A percentile compares a stretch with the other conserved stretches of the same genome.
These are phyloP conservation scores for Cirrhinus mrigala DNA, from an alignment of 2,797 vertebrate species.

Conservation along the genomic window DNA sequence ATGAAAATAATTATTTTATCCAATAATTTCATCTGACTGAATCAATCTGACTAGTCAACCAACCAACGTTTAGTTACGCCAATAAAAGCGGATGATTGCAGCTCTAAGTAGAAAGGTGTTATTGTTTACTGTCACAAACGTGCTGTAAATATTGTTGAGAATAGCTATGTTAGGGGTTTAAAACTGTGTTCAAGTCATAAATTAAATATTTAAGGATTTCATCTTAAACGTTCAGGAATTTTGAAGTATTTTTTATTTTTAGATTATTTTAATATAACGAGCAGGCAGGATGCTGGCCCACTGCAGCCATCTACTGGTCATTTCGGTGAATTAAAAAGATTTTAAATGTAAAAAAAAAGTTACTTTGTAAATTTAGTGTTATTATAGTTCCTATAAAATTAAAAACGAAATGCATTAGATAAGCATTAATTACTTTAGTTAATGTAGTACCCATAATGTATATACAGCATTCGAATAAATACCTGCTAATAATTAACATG, in stretches of 20 bases:
- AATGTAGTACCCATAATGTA: neutral
- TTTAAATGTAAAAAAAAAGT: too few relatives aligned
- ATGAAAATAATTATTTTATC: too few relatives aligned
- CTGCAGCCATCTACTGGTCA: neutral
- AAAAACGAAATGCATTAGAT: too few relatives aligned
- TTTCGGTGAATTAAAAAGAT: neutral
- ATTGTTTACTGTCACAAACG: neutral
- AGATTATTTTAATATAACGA: neutral
- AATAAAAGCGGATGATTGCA: neutral
- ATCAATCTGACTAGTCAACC: too few relatives aligned
- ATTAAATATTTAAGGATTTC: neutral
- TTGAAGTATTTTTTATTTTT: neutral
- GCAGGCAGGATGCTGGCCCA: neutral
- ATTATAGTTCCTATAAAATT: too few relatives aligned
- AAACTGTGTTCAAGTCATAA: neutral
- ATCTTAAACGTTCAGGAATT: neutral
- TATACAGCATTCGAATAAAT: neutral
- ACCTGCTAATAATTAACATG: neutral
- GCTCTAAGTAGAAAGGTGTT: neutral
- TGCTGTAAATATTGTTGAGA: neutral
- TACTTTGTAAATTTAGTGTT: too few relatives aligned
- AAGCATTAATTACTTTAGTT: too few relatives aligned
- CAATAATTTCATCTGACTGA: too few relatives aligned
- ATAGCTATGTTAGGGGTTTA: neutral
- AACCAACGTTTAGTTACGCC: too few relatives aligned